Percentiles rank a stretch among this genome's conserved stretches.
Evolutionary conservation across 2,113 vertebrate species (phyloP).

Genomic region (Lampris incognitus): DNA sequence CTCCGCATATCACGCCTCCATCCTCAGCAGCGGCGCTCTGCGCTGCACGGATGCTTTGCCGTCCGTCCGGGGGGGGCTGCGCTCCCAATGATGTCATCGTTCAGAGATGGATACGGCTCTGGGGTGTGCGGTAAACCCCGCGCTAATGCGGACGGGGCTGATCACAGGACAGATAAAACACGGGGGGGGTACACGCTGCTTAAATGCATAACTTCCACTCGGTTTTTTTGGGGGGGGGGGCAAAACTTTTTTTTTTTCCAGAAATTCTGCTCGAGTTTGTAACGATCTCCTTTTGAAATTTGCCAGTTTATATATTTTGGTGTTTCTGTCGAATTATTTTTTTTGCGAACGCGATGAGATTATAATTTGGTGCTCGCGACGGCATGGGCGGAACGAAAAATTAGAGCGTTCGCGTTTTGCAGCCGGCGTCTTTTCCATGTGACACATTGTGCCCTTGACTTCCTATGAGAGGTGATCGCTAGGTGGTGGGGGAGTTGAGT

Average conservation of each 20-base stretch:
- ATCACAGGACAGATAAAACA: too few relatives aligned
- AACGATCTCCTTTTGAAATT: too few relatives aligned
- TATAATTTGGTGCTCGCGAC: too few relatives aligned
- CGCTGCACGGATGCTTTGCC: slow-evolving; percentile 32
- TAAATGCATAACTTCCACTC: too few relatives aligned
- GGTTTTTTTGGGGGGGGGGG: too few relatives aligned
- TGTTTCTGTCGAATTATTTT: too few relatives aligned
- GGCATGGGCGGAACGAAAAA: slow-evolving; percentile 32
- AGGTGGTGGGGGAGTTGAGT: not conserved
- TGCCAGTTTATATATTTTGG: not conserved
- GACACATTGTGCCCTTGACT: slow-evolving; percentile 71
- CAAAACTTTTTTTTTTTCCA: too few relatives aligned
- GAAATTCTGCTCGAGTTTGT: too few relatives aligned
- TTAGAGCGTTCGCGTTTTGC: rapidly evolving
- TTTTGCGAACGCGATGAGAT: too few relatives aligned
- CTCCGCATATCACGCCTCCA: slow-evolving; percentile 56
- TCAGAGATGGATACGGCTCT: not conserved
- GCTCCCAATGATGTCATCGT: slow-evolving; percentile 73
- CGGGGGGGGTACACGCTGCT: too few relatives aligned
- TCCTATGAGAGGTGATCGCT: slow-evolving; percentile 67
- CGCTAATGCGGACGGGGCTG: too few relatives aligned
- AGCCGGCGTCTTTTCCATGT: slow-evolving; percentile 27
- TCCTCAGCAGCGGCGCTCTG: slow-evolving; percentile 57
- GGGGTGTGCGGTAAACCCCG: not conserved
- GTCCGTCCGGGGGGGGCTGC: slow-evolving; percentile 10